Percentiles rank a stretch among this genome's conserved stretches.
phyloP scores from a whole-genome alignment of 2,888 invertebrate genomes.

The Sarcophaga variegata region DNA sequence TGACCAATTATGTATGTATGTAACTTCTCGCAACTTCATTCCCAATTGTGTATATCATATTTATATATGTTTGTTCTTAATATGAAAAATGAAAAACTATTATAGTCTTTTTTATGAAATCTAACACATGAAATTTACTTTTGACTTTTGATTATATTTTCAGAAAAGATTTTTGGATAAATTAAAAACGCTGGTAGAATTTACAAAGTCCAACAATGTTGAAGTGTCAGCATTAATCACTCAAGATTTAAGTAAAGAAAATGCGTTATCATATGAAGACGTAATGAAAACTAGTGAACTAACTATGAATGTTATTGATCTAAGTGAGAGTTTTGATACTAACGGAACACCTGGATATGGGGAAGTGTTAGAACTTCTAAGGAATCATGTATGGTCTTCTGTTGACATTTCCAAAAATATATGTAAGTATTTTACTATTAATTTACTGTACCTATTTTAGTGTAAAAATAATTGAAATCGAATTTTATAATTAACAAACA shows the following conservation, averaged over 20 bases:
- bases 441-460: neutral
- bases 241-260: conserved; percentile 66
- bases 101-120: no score
- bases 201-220: conserved; percentile 71
- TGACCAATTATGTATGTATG: no score
- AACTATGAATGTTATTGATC: conserved; percentile 69
- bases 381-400: conserved; percentile 73
- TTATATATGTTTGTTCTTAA: no score
- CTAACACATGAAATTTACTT: no score
- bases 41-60: no score
- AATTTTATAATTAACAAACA: neutral
- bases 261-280: conserved; percentile 72
- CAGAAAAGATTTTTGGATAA: conserved; percentile 50
- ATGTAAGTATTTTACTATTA: neutral
- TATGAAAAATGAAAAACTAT: no score
- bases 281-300: conserved; percentile 68
- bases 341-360: conserved; percentile 70
- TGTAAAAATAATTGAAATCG: neutral
- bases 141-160: conserved; percentile 9
- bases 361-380: conserved; percentile 72
- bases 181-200: conserved; percentile 61
- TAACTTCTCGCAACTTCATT: no score
- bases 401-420: conserved; percentile 39
- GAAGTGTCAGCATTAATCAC: conserved; percentile 72
- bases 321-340: conserved; percentile 60